Evolutionary conservation across 2,113 vertebrate genomes (phyloP).

Genomic region (Gorsachius goisagi): DNA sequence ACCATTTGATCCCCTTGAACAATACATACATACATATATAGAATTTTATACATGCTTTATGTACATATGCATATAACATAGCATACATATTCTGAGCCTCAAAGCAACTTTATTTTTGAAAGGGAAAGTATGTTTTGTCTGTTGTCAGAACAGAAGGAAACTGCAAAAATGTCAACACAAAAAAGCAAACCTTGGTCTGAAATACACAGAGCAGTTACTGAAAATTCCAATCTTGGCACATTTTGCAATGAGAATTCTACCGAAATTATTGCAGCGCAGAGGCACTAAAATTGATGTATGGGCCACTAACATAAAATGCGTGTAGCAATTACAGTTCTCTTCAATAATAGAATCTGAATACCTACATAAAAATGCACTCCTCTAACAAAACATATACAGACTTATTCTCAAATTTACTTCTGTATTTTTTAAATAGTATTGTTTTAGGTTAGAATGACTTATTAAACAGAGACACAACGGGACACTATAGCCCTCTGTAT

Average conservation of each 20-base stretch:
- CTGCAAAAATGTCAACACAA: background rate
- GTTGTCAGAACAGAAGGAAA: background rate
- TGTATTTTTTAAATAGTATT: background rate
- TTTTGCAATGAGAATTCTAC: constrained; percentile 44
- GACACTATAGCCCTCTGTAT: background rate
- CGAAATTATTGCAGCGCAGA: constrained; percentile 35
- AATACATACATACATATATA: background rate
- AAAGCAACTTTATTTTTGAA: background rate
- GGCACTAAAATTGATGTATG: constrained; percentile 36
- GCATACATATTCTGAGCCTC: background rate
- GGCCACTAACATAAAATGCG: background rate
- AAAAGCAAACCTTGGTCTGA: background rate
- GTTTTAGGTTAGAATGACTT: background rate
- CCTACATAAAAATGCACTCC: background rate
- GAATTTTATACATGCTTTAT: background rate
- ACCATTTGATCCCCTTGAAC: background rate
- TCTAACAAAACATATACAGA: background rate
- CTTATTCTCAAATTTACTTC: background rate
- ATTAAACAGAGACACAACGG: background rate
- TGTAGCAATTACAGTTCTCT: constrained; percentile 52
- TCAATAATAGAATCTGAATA: constrained; percentile 34
- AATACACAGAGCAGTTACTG: background rate
- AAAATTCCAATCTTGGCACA: constrained; percentile 36
- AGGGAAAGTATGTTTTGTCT: background rate
- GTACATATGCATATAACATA: background rate